These are phyloP conservation scores for Craterocephalus amniculus DNA, from an alignment of 2,797 vertebrate species.

Conservation along the genomic window DNA sequence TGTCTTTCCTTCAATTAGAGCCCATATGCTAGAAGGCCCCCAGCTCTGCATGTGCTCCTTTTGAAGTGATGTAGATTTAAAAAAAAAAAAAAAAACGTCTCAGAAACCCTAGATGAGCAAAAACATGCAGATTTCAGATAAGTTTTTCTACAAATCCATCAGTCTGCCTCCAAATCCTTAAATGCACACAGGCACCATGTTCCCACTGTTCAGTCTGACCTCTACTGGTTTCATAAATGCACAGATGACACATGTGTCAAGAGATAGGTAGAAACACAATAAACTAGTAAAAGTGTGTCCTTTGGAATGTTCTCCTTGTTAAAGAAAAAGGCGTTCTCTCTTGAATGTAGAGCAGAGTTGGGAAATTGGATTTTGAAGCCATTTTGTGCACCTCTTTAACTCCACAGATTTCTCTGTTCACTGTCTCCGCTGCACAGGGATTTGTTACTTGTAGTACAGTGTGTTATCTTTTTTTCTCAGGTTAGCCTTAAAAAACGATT, in stretches of 20 bases:
- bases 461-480: conserved; percentile 48
- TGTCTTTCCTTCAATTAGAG: conserved; percentile 69
- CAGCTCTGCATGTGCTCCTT: conserved; percentile 70
- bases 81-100: conserved; percentile 73
- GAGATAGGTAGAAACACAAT: conserved; percentile 15
- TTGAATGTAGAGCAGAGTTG: conserved; percentile 59
- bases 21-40: conserved; percentile 65
- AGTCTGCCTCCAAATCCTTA: conserved; percentile 1
- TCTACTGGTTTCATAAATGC: conserved; percentile 16
- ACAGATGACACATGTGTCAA: conserved; percentile 11
- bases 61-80: conserved; percentile 76
- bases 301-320: conserved; percentile 2
- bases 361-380: conserved; percentile 69
- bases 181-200: conserved; percentile 9
- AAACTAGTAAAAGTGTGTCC: neutral
- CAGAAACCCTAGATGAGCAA: conserved; percentile 64
- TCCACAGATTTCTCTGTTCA: conserved; percentile 42
- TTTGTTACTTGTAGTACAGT: conserved; percentile 51
- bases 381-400: conserved; percentile 60
- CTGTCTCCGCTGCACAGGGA: conserved; percentile 42
- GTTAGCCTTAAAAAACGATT: conserved; percentile 39
- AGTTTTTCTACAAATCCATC: conserved; percentile 21
- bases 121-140: neutral
- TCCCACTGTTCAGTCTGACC: conserved; percentile 25
- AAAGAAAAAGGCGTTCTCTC: conserved; percentile 28